Evolutionary conservation across 2,888 invertebrate genomes (phyloP), one percentile per base, ranked within the genome.

Genomic region (Geophilus truncorum): DNA sequence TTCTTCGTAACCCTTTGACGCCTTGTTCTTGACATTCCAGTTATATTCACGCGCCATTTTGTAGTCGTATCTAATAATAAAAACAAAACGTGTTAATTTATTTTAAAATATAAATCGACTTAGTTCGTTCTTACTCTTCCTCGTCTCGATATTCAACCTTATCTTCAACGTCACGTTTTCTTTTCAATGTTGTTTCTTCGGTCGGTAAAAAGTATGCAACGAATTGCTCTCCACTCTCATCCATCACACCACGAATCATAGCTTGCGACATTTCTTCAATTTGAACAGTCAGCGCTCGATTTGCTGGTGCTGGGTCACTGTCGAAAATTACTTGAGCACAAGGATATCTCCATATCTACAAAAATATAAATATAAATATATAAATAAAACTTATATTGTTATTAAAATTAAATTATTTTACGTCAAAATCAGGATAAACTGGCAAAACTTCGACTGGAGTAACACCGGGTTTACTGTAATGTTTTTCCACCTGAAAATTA

Each of bases 191-290:
- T 0, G 98, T 98, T 10, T 94, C 94, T 51, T 96, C 95, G 0
- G 96, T 94, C 0, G 99, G 99, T 83, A 98, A 88, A 89, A 99
- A 99, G 88, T 99, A 98, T 0, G 98, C 98, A 0, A 99, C 98
- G 88, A 98, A 99, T 88, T 98, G 98, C 88, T 98, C 97, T 25
- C 98, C 98, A 85, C 95, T 96, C 88, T 97, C 97, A 86, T 99
- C 98, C 93, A 97, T 97, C 87, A 99, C 98, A 92, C 98, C 99
- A 87, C 97, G 91, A 88, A 98, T 98, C 96, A 98, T 97, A 85
- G 98, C 98, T 88, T 98, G 97, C 32, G 97, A 97, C 97, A 98
- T 98, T 87, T 97, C 96, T 87, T 98, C 97, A 84, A 95, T 91
- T 86, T 97, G 96, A 9, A 93, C 93, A 30, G 94, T 93, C 77